phyloP scores from a whole-genome alignment of 2,113 vertebrate species.

The Vulpes lagopus region DNA sequence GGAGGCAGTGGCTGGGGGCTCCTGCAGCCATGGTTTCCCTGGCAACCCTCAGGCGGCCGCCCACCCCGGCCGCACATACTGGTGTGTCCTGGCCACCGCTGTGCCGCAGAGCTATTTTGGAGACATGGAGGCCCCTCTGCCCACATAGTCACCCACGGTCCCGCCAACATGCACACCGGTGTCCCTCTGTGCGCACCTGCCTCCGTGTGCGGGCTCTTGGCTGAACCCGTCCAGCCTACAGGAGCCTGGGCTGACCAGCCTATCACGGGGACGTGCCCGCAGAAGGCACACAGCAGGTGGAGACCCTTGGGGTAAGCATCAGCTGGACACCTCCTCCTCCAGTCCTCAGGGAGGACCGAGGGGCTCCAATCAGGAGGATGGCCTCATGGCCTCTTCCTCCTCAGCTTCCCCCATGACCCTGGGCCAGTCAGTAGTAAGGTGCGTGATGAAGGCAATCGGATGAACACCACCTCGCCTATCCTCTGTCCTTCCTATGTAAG shows the following conservation, averaged over 20 bases:
- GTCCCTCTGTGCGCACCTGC: neutral
- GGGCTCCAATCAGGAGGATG: neutral
- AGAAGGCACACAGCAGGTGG: neutral
- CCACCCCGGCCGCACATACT: neutral
- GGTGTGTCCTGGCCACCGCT: neutral
- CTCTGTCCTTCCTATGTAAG: neutral
- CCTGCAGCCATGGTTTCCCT: conserved; percentile 77
- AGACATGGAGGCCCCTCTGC: neutral
- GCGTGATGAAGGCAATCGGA: neutral
- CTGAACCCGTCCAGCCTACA: neutral
- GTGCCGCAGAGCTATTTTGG: neutral
- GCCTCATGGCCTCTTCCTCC: neutral
- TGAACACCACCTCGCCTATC: neutral
- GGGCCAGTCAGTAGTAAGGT: neutral
- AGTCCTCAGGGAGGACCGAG: neutral
- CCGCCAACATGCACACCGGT: neutral
- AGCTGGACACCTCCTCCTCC: neutral
- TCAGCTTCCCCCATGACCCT: neutral
- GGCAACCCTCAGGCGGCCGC: conserved; percentile 68
- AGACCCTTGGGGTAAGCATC: neutral
- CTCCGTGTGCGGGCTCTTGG: neutral
- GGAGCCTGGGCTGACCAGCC: neutral
- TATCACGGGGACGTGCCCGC: neutral
- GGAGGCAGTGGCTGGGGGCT: conserved; percentile 59
- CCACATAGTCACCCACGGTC: neutral